These are phyloP conservation scores for Anorthoa munda DNA, from an alignment of 2,888 invertebrate species.

Conservation along the genomic window DNA sequence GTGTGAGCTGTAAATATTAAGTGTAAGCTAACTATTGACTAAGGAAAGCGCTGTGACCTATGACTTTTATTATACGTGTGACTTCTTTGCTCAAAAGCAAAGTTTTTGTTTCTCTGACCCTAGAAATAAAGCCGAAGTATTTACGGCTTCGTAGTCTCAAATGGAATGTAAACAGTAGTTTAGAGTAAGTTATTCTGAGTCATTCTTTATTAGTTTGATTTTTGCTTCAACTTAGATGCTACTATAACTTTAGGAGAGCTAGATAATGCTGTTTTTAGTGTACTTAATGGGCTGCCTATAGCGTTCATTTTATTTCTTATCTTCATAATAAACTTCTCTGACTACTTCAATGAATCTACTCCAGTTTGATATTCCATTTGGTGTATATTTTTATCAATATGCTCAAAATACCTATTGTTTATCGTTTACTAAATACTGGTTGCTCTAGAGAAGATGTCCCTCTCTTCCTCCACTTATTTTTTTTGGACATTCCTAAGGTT, in stretches of 20 bases:
- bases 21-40: conserved; percentile 75
- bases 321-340: not conserved
- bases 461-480: not conserved
- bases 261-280: conserved; percentile 71
- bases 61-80: conserved; percentile 78
- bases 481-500: conserved; percentile 1
- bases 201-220: conserved; percentile 51
- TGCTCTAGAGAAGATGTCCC: not conserved
- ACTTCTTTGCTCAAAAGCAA: conserved; percentile 81
- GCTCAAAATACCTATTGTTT: too few relatives aligned
- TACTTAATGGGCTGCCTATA: conserved; percentile 61
- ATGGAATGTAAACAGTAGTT: conserved; percentile 58
- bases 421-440: not conserved
- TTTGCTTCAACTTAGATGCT: conserved; percentile 67
- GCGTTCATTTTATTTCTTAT: not conserved
- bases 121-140: conserved; percentile 50
- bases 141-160: conserved; percentile 57
- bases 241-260: conserved; percentile 74
- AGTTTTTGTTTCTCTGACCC: conserved; percentile 67
- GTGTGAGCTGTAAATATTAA: conserved; percentile 84
- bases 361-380: not conserved
- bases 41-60: conserved; percentile 87
- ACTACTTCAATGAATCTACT: not conserved
- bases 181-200: conserved; percentile 56
- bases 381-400: not conserved